These are phyloP conservation scores for Plagodis dolabraria DNA, from an alignment of 2,888 invertebrate genomes.

Conservation along the genomic window DNA sequence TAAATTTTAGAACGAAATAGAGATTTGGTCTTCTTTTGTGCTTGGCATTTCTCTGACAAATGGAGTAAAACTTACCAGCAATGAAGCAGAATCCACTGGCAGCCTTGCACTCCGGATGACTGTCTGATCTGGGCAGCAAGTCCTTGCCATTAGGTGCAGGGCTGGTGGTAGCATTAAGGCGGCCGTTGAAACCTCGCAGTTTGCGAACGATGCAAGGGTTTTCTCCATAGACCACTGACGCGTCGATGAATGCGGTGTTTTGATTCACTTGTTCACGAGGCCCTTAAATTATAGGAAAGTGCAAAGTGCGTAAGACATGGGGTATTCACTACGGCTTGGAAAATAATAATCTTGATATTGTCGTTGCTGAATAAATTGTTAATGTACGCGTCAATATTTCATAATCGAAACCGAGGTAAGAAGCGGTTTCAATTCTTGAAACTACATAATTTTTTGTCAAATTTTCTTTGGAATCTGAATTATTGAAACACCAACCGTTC, in stretches of 20 bases:
- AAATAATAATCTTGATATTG: no score
- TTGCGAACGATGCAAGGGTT: slow-evolving; percentile 91
- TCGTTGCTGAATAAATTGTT: no score
- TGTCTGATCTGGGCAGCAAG: slow-evolving; percentile 90
- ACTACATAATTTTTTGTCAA: no score
- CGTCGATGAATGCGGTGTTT: slow-evolving; percentile 95
- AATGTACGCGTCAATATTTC: no score
- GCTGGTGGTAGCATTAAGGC: slow-evolving; percentile 92
- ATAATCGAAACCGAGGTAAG: no score
- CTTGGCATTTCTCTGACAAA: no score
- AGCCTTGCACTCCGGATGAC: slow-evolving; percentile 95
- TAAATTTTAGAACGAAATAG: no score
- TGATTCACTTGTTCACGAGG: slow-evolving; percentile 97
- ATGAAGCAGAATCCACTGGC: slow-evolving; percentile 94
- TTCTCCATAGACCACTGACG: slow-evolving; percentile 95
- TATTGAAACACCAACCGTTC: no score
- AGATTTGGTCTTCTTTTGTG: no score
- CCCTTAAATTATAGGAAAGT: slow-evolving; percentile 69
- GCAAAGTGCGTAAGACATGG: not conserved
- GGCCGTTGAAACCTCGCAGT: slow-evolving; percentile 91
- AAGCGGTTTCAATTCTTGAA: no score
- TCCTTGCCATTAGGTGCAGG: slow-evolving; percentile 89
- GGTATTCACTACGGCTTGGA: no score
- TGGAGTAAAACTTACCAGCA: slow-evolving; percentile 84
- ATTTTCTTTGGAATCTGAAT: no score